Evolutionary conservation across 2,113 vertebrate genomes (phyloP).

Genomic region (Pituophis catenifer): DNA sequence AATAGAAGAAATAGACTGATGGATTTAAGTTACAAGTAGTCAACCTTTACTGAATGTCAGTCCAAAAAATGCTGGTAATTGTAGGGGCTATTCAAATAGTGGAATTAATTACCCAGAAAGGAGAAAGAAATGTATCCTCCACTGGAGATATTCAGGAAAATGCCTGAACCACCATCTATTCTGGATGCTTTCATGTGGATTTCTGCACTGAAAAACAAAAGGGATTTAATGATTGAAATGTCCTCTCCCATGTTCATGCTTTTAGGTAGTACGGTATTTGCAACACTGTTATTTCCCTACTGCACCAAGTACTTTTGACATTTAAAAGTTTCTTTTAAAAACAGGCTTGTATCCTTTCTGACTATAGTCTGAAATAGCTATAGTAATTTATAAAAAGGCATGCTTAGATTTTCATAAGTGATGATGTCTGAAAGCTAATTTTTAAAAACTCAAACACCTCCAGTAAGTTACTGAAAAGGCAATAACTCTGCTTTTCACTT

Average conservation of each 20-base stretch:
- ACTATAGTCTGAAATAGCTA: neutral
- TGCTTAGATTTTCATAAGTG: neutral
- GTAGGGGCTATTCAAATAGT: neutral
- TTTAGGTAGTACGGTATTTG: neutral
- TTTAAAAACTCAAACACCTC: conserved; percentile 39
- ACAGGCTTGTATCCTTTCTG: neutral
- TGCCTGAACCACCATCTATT: neutral
- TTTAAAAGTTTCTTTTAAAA: neutral
- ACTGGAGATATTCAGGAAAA: neutral
- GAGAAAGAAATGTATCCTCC: neutral
- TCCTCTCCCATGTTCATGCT: neutral
- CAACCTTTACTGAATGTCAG: neutral
- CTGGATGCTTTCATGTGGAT: neutral
- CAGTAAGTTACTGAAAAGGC: conserved; percentile 52
- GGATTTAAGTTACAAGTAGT: neutral
- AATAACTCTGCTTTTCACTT: conserved; percentile 23
- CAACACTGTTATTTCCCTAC: neutral
- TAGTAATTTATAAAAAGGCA: neutral
- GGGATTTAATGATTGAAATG: neutral
- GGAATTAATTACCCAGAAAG: neutral
- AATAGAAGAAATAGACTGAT: neutral
- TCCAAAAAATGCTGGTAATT: neutral
- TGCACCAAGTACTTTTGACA: neutral
- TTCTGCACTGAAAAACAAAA: neutral
- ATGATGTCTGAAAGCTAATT: neutral